phyloP scores from a whole-genome alignment of 2,797 vertebrate genomes.

The Pseudocheirus occidentalis region DNA sequence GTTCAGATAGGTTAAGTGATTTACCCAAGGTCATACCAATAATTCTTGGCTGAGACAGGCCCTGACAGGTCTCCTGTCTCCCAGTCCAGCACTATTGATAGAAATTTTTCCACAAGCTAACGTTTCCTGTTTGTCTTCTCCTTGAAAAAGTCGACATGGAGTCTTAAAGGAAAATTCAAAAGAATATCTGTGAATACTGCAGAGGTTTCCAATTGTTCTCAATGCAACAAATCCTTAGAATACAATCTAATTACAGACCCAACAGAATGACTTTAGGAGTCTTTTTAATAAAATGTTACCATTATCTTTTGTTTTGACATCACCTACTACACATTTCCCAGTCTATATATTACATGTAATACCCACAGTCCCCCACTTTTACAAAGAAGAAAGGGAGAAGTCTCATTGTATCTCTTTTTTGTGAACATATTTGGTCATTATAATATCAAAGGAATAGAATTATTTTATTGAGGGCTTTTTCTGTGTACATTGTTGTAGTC shows the following conservation, averaged over 20 bases:
- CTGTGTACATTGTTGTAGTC: not conserved
- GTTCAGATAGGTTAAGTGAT: not conserved
- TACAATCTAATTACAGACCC: conserved; percentile 58
- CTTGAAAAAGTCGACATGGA: conserved; percentile 5
- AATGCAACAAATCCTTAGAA: conserved; percentile 54
- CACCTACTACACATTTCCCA: not conserved
- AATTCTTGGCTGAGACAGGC: not conserved
- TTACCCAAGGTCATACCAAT: not conserved
- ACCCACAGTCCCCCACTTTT: not conserved
- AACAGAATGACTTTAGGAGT: not conserved
- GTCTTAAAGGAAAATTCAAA: conserved; percentile 55
- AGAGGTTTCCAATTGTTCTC: conserved; percentile 53
- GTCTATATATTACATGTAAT: not conserved
- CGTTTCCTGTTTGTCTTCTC: not conserved
- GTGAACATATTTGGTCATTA: not conserved
- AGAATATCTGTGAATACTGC: conserved; percentile 44
- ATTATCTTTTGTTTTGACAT: not conserved
- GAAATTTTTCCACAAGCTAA: not conserved
- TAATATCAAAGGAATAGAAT: not conserved
- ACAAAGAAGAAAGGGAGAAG: not conserved
- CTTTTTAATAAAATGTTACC: not conserved
- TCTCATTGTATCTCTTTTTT: not conserved
- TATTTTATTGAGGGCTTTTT: not conserved
- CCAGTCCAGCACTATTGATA: not conserved
- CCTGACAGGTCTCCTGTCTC: not conserved